Evolutionary conservation across 2,888 invertebrate species (phyloP).

Genomic region (Epistrophella euchroma): DNA sequence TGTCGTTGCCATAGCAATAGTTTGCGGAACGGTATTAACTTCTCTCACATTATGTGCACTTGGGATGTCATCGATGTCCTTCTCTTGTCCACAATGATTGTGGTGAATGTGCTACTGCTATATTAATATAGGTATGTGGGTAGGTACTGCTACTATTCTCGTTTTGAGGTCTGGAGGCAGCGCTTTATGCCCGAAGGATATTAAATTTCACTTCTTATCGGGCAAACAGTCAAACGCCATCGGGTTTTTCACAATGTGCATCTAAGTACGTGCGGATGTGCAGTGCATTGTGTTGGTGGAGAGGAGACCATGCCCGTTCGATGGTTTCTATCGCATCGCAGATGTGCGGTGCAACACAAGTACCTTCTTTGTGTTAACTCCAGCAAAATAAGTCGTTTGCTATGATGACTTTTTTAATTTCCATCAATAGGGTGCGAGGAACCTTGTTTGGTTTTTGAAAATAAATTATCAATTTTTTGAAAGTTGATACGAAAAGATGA

Average conservation of each 20-base stretch:
- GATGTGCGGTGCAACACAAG: constrained; percentile 37
- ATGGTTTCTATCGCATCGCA: constrained; percentile 27
- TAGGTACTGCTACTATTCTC: background rate
- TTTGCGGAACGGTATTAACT: constrained; percentile 57
- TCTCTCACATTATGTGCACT: constrained; percentile 62
- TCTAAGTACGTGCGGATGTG: constrained; percentile 23
- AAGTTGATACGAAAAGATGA: background rate
- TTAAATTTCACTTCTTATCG: constrained; percentile 71
- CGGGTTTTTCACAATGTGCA: constrained; percentile 32
- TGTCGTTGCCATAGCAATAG: background rate
- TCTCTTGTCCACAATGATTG: constrained; percentile 54
- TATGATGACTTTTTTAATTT: constrained; percentile 69
- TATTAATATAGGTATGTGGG: background rate
- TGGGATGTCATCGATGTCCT: constrained; percentile 70
- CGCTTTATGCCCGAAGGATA: constrained; percentile 58
- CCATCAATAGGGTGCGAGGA: constrained; percentile 24
- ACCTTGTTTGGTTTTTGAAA: background rate
- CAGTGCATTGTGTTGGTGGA: constrained; percentile 10
- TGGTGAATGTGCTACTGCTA: constrained; percentile 33
- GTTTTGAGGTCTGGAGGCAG: constrained; percentile 47
- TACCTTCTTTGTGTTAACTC: constrained; percentile 47
- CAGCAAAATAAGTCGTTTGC: constrained; percentile 60
- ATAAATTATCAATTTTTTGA: background rate
- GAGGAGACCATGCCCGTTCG: background rate
- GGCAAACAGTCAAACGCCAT: constrained; percentile 63